Percentiles rank a stretch among this genome's conserved stretches.
These are phyloP conservation scores for Lepas anatifera DNA, from an alignment of 2,888 invertebrate genomes.

Conservation along the genomic window DNA sequence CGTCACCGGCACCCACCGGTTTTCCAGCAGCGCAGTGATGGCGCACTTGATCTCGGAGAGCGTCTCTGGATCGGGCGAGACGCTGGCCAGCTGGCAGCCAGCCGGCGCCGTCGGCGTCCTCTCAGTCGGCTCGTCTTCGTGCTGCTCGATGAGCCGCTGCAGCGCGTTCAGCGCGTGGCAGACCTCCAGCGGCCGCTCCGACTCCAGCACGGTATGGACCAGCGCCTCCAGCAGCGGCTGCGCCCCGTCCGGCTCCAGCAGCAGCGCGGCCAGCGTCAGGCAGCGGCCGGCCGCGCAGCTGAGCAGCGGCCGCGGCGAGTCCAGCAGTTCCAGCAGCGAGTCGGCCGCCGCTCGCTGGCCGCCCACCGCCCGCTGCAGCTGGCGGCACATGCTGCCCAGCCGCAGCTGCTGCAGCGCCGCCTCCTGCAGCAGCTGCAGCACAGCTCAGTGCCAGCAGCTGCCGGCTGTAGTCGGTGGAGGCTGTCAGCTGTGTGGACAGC, in stretches of 20 bases:
- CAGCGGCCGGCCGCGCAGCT: constrained; percentile 9
- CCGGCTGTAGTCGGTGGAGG: neutral
- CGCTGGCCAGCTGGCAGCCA: neutral
- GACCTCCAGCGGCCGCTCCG: neutral
- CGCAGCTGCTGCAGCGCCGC: constrained; percentile 13
- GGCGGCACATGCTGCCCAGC: neutral
- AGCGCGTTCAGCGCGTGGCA: neutral
- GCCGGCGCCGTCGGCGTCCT: neutral
- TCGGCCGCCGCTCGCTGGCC: neutral
- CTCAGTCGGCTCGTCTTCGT: neutral
- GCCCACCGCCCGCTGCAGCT: constrained; percentile 1
- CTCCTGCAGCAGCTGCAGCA: constrained; percentile 6
- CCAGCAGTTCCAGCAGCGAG: neutral
- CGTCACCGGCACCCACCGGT: constrained; percentile 2
- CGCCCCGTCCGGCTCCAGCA: neutral
- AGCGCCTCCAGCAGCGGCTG: constrained; percentile 10
- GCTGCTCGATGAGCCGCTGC: constrained; percentile 8
- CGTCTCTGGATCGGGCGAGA: neutral
- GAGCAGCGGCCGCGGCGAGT: neutral
- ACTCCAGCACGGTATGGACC: constrained; percentile 1
- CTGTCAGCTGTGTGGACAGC: neutral
- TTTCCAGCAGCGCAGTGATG: constrained; percentile 4
- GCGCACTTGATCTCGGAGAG: neutral
- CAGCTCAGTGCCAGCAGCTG: constrained; percentile 12
- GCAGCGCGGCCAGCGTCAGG: neutral